Evolutionary conservation across 2,113 vertebrate genomes (phyloP), one percentile per base, ranked within the genome.

Genomic region (Corythornis vintsioides): DNA sequence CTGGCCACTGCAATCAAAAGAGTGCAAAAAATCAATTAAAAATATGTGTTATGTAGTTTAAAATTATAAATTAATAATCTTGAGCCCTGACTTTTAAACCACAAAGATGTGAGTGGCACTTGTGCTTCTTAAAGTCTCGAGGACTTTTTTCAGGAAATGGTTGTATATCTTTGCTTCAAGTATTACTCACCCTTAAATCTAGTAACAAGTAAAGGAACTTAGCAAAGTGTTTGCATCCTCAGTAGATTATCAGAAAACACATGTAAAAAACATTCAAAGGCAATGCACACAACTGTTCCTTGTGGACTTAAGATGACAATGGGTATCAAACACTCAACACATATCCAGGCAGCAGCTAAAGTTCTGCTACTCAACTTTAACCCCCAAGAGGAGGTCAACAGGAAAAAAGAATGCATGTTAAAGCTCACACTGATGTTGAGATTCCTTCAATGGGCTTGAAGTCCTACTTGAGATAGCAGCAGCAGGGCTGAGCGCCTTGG

Each of bases 291-390:
- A 77, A 69, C 81, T 83, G 75, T 60, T 91, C 66, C 69, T 90
- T 89, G 66, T 2, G 64, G 83, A 33, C 77, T 87, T 74, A 90
- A 0, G 95, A 95, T 96, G 97, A 97, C 96, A 97, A 96, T 81
- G 75, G 70, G 77, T 96, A 95, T 97, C 96, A 95, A 96, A 96
- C 95, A 97, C 96, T 97, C 97, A 97, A 94, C 97, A 95, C 96
- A 95, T 97, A 96, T 92, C 95, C 84, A 94, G 93, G 95, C 86
- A 96, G 96, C 93, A 96, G 93, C 94, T 91, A 74, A 88, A 95
- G 95, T 95, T 96, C 86, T 88, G 92, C 94, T 96, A 60, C 84
- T 97, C 96, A 97, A 95, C 96, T 97, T 96, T 97, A 97, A 97
- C 97, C 97, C 60, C 29, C 91, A 77, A 95, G 86, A 96, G 74